Evolutionary conservation across 2,797 vertebrate genomes (phyloP).

Genomic region (Chelon labrosus): DNA sequence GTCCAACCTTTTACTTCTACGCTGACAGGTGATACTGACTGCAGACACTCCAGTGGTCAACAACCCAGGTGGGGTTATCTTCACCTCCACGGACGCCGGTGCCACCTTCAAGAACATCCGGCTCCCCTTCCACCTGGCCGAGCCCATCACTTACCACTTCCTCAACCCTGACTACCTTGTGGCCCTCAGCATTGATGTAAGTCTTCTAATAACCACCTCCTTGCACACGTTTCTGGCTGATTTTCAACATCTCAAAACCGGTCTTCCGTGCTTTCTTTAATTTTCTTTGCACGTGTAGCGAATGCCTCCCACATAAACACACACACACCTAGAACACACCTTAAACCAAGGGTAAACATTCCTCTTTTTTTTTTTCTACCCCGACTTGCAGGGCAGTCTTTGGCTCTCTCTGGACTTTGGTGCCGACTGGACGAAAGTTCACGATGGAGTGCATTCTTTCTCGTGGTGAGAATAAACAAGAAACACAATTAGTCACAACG

Average conservation of each 20-base stretch:
- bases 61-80: slow-evolving; percentile 80
- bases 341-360: slow-evolving; percentile 67
- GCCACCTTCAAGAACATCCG: slow-evolving; percentile 81
- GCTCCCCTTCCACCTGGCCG: slow-evolving; percentile 85
- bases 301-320: neutral
- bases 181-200: slow-evolving; percentile 85
- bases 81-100: slow-evolving; percentile 84
- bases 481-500: slow-evolving; percentile 11
- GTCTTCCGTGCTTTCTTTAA: neutral
- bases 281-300: neutral
- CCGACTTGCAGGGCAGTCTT: slow-evolving; percentile 75
- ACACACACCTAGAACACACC: slow-evolving; percentile 51
- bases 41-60: slow-evolving; percentile 77
- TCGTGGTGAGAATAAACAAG: slow-evolving; percentile 83
- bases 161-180: slow-evolving; percentile 82
- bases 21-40: slow-evolving; percentile 84
- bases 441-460: slow-evolving; percentile 85
- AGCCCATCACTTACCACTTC: slow-evolving; percentile 85
- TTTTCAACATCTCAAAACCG: too few relatives aligned
- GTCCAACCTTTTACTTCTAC: neutral
- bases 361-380: slow-evolving; percentile 34
- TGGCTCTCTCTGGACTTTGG: slow-evolving; percentile 88
- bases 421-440: slow-evolving; percentile 82
- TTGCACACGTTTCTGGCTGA: neutral
- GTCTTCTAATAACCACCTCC: slow-evolving; percentile 23